phyloP scores from a whole-genome alignment of 2,113 vertebrate species.

The Peromyscus leucopus region DNA sequence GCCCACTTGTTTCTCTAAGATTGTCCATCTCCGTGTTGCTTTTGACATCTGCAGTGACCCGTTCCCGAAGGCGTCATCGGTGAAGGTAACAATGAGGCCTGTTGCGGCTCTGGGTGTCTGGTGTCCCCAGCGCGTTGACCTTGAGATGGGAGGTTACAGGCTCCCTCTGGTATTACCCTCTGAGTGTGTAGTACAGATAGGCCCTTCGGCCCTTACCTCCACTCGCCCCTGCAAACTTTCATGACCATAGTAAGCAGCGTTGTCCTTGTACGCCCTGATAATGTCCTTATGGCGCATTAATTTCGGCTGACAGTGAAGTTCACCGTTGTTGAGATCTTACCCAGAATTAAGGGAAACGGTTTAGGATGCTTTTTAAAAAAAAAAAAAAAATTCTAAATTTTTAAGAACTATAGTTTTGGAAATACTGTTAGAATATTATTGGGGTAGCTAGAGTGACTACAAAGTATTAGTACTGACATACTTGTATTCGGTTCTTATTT shows the following conservation, averaged over 20 bases:
- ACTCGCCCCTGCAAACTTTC: conserved; percentile 1
- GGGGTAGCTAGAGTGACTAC: neutral
- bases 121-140: conserved; percentile 65
- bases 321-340: neutral
- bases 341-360: neutral
- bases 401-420: neutral
- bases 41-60: neutral
- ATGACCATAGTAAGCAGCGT: neutral
- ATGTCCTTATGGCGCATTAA: neutral
- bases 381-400: neutral
- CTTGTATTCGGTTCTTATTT: conserved; percentile 53
- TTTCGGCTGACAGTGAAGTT: neutral
- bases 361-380: neutral
- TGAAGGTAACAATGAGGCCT: neutral
- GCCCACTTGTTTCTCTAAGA: neutral
- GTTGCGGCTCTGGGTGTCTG: neutral
- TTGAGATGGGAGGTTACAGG: conserved; percentile 55
- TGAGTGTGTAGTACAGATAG: neutral
- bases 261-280: neutral
- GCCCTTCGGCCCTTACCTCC: neutral
- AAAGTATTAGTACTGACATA: neutral
- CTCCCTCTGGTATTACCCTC: neutral
- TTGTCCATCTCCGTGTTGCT: neutral
- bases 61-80: neutral
- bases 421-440: neutral